A percentile compares a stretch with the other conserved stretches of the same genome.
These are phyloP conservation scores for Sinocyclocheilus anshuiensis DNA, from an alignment of 2,113 vertebrate genomes.

Conservation along the genomic window DNA sequence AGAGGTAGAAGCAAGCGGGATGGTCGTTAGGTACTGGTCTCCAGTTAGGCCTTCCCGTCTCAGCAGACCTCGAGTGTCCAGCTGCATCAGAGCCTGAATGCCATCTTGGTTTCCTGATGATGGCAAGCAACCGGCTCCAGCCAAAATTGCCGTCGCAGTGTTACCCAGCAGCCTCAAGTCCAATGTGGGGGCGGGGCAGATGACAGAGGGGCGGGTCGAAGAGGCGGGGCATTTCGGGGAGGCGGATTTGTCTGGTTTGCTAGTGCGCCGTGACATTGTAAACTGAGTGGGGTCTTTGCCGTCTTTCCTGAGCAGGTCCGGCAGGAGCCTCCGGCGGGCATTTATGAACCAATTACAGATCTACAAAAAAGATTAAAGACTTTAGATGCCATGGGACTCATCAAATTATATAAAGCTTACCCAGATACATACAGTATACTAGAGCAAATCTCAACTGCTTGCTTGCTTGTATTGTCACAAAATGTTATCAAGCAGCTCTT, in stretches of 20 bases:
- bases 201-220: slow-evolving; percentile 74
- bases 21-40: slow-evolving; percentile 38
- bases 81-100: slow-evolving; percentile 71
- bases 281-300: slow-evolving; percentile 95
- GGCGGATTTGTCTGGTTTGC: slow-evolving; percentile 70
- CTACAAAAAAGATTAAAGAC: slow-evolving; percentile 66
- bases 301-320: slow-evolving; percentile 91
- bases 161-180: slow-evolving; percentile 74
- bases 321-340: slow-evolving; percentile 88
- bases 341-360: slow-evolving; percentile 99
- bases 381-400: not conserved
- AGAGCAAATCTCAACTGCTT: not conserved
- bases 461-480: not conserved
- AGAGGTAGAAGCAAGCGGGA: slow-evolving; percentile 65
- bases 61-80: slow-evolving; percentile 70
- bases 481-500: too few species aligned
- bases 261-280: slow-evolving; percentile 89
- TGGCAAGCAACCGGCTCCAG: slow-evolving; percentile 65
- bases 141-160: slow-evolving; percentile 75
- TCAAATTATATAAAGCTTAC: slow-evolving; percentile 15
- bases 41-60: slow-evolving; percentile 66
- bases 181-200: slow-evolving; percentile 68
- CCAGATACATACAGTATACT: not conserved
- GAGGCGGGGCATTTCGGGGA: slow-evolving; percentile 67
- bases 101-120: slow-evolving; percentile 53